Base-by-base conservation (phyloP, 37 sponge, comb jelly and placozoan genomes). In the Halichondria panicea region DNA sequence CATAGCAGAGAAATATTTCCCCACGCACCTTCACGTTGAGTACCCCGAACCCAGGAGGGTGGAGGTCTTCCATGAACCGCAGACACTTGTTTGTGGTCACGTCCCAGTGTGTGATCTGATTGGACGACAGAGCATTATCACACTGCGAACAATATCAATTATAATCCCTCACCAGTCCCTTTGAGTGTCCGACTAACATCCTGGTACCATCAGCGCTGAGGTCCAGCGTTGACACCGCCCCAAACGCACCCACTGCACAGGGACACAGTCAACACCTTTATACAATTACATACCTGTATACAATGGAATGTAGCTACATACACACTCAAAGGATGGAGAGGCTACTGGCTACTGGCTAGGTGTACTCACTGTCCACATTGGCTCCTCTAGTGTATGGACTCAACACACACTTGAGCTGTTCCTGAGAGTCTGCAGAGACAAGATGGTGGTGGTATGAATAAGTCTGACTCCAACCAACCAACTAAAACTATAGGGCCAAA, bases 51-150 rank as follows among this genome's bases (percentile, higher is more conserved):
- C 87, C 89, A 41, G 84, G 83, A 35, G 88, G 84, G 41, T 91
- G 92, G 36, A 81, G 92, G 65, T 79, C 72, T 6, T 74, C 64
- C 25, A 90, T 72, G 59, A 76, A 66, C 27, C 88, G 28, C 72
- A 94, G 31, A 36, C 79, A 82, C 50, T 75, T 77, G 52, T 55
- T 43, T 39, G 27, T 80, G 15, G 61, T 67, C 55, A 91, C 22
- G 42, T 94, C 90, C 95, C 95, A 94, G 63, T 89, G 78, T 6
- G 85, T 80, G 31, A 92, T 72, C 90, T 88, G 42, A 34, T 27
- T 50, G 22, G 61, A 27, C 12, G 24, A 59, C 61, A 19, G 30
- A 18, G 7, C 24, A 59, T 59, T 59, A 59, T 59, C 61, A 18
- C 13, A 8, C 13, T 19, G 24, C 22, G 22, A 7, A 59, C 61